Conservation (phyloP, 2,797 vertebrate genomes). For the Clarias laeviceps region DNA sequence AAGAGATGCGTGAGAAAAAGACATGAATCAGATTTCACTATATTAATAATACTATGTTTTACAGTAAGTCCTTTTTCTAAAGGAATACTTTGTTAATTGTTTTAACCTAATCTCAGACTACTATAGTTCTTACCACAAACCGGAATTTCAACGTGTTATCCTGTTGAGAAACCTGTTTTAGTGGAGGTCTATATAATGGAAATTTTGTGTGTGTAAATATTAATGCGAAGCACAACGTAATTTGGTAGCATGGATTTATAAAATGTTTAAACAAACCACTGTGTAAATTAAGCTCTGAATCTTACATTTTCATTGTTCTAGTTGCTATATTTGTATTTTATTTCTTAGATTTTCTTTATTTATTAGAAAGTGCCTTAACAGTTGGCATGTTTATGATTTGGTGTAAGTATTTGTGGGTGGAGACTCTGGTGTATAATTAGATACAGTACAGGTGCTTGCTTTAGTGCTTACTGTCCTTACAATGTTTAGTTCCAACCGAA, state of each 20-base stretch:
- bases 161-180: background rate
- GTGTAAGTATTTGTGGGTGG: background rate
- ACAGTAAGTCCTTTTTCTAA: background rate
- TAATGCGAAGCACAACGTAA: background rate
- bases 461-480: background rate
- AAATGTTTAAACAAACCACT: background rate
- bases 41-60: background rate
- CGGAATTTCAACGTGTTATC: background rate
- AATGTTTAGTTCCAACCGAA: no score
- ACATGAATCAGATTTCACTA: background rate
- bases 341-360: background rate
- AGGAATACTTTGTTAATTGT: background rate
- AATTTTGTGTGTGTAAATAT: background rate
- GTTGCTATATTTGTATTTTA: background rate
- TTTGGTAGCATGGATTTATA: background rate
- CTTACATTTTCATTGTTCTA: background rate
- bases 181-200: background rate
- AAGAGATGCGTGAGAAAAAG: constrained; percentile 47
- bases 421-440: background rate
- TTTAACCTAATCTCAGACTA: background rate
- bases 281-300: background rate
- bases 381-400: background rate
- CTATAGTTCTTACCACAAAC: background rate
- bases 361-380: background rate
- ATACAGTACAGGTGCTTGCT: background rate